phyloP scores from a whole-genome alignment of 2,797 vertebrate species.

The Coregonus ussuriensis region DNA sequence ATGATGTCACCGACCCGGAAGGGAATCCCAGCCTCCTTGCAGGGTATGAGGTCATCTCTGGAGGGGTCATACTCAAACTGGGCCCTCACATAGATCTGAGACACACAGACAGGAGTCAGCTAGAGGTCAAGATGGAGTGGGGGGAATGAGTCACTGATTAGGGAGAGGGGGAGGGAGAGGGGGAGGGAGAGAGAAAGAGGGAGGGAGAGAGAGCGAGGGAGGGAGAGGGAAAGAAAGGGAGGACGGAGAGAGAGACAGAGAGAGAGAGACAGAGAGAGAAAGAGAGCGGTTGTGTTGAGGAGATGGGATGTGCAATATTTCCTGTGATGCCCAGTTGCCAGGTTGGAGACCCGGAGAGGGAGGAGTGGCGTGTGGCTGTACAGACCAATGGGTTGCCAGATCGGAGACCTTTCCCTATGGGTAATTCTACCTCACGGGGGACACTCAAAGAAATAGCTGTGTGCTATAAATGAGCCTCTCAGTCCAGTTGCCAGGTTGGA shows the following conservation, averaged over 20 bases:
- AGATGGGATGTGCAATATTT: not conserved
- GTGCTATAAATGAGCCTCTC: not conserved
- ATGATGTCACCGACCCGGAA: slow-evolving; percentile 95
- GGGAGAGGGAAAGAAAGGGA: not conserved
- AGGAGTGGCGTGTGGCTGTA: not conserved
- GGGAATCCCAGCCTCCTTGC: slow-evolving; percentile 94
- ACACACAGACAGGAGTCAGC: slow-evolving; percentile 6
- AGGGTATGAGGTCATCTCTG: slow-evolving; percentile 97
- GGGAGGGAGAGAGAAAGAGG: not conserved
- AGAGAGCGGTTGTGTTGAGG: not conserved
- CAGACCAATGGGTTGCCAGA: not conserved
- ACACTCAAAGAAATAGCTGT: not conserved
- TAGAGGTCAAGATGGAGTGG: not conserved
- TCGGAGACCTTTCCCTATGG: not conserved
- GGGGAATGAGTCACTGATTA: not conserved
- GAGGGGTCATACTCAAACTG: slow-evolving; percentile 97
- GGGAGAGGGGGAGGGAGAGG: not conserved
- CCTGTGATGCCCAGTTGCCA: not conserved
- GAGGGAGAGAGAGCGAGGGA: not conserved
- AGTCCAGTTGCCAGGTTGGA: slow-evolving; percentile 33
- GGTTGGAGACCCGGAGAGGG: not conserved
- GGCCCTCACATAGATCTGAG: slow-evolving; percentile 95
- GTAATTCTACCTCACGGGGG: not conserved
- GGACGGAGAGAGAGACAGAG: too few species aligned
- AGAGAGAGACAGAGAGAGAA: not conserved